Percentiles rank a stretch among this genome's conserved stretches.
Evolutionary conservation across 2,888 invertebrate genomes (phyloP).

Genomic region (Darwinula stevensoni): DNA sequence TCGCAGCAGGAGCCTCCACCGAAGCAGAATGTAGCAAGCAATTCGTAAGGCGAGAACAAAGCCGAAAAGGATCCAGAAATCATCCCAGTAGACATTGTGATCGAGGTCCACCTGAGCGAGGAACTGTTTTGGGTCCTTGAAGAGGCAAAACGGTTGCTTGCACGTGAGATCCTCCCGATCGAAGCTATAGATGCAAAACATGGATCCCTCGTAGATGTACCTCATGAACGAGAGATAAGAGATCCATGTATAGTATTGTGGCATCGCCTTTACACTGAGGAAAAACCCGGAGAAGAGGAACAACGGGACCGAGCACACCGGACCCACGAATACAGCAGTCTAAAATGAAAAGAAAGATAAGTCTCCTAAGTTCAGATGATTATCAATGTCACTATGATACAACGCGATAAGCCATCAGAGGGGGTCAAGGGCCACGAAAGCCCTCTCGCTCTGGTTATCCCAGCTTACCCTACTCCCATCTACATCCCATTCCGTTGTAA

Average conservation of each 20-base stretch:
- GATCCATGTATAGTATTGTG: slow-evolving; percentile 76
- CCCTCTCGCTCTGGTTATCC: no score
- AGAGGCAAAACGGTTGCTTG: slow-evolving; percentile 50
- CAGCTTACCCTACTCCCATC: no score
- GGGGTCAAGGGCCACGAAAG: no score
- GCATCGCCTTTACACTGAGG: slow-evolving; percentile 84
- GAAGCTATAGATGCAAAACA: slow-evolving; percentile 53
- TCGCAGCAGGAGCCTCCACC: no score
- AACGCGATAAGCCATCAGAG: no score
- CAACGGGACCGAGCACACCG: slow-evolving; percentile 87
- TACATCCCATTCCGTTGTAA: no score
- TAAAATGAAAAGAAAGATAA: slow-evolving; percentile 24
- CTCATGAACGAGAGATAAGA: slow-evolving; percentile 80
- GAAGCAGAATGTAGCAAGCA: background rate
- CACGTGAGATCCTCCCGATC: slow-evolving; percentile 48
- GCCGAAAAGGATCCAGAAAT: background rate
- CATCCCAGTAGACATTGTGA: slow-evolving; percentile 9
- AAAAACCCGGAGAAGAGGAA: slow-evolving; percentile 88
- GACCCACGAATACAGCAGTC: slow-evolving; percentile 86
- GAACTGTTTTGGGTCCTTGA: slow-evolving; percentile 46
- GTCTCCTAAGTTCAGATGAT: no score
- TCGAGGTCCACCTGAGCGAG: slow-evolving; percentile 44
- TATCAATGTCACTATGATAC: no score
- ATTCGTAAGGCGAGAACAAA: slow-evolving; percentile 3
- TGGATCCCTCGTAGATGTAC: slow-evolving; percentile 65